A percentile compares a stretch with the other conserved stretches of the same genome.
Evolutionary conservation across 2,888 invertebrate genomes (phyloP).

Genomic region (Poecilus cupreus): DNA sequence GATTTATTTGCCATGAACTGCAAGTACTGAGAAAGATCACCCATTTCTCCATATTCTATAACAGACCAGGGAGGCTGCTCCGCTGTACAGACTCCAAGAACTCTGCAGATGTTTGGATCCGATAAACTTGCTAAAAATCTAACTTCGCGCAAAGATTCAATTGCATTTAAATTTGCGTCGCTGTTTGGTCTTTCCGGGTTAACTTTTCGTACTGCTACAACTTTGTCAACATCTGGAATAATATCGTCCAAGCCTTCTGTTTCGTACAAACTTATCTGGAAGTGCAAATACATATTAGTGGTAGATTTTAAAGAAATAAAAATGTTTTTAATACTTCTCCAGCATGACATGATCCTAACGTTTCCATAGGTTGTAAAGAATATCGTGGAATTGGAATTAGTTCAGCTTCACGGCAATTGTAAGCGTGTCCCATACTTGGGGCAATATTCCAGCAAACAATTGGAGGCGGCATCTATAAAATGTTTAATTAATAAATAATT

Average conservation of each 20-base stretch:
- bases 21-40: slow-evolving; percentile 83
- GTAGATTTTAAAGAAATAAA: not conserved
- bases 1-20: slow-evolving; percentile 72
- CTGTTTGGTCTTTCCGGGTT: slow-evolving; percentile 71
- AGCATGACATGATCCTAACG: slow-evolving; percentile 76
- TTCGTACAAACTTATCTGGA: slow-evolving; percentile 76
- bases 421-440: slow-evolving; percentile 77
- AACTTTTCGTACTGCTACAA: slow-evolving; percentile 76
- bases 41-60: slow-evolving; percentile 84
- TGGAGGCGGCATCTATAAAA: slow-evolving; percentile 75
- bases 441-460: slow-evolving; percentile 78
- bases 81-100: slow-evolving; percentile 77
- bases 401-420: slow-evolving; percentile 77
- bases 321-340: slow-evolving; percentile 73
- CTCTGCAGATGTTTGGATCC: slow-evolving; percentile 80
- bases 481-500: not conserved
- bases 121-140: slow-evolving; percentile 80
- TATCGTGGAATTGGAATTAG: slow-evolving; percentile 76
- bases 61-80: slow-evolving; percentile 81
- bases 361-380: slow-evolving; percentile 75
- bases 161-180: slow-evolving; percentile 69
- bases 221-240: slow-evolving; percentile 72
- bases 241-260: slow-evolving; percentile 74
- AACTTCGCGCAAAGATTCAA: slow-evolving; percentile 78
- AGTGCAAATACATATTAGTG: slow-evolving; percentile 44